Evolutionary conservation across 2,888 invertebrate species (phyloP).

Genomic region (Morpho achilles): DNA sequence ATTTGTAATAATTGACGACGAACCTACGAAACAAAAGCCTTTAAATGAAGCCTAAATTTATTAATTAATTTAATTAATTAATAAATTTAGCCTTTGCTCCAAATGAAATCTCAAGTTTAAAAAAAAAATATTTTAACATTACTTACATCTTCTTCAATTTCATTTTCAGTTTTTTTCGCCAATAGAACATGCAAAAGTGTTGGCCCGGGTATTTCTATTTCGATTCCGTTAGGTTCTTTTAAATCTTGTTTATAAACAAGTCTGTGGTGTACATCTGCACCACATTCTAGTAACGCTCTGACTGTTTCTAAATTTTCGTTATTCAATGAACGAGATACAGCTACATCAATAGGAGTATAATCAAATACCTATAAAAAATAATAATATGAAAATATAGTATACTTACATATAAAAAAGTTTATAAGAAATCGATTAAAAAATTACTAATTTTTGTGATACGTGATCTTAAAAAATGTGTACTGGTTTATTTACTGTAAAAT

Average conservation of each 20-base stretch:
- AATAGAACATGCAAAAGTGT: slow-evolving; percentile 56
- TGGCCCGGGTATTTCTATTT: slow-evolving; percentile 41
- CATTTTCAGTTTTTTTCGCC: slow-evolving; percentile 39
- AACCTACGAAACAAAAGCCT: slow-evolving; percentile 36
- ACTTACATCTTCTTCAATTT: slow-evolving; percentile 45
- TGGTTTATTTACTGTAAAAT: too few species aligned
- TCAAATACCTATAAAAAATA: slow-evolving; percentile 37
- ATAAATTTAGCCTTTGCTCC: too few species aligned
- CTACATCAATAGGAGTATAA: slow-evolving; percentile 53
- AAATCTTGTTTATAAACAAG: slow-evolving; percentile 28
- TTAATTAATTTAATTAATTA: too few species aligned
- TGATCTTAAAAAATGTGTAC: too few species aligned
- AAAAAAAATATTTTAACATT: background rate
- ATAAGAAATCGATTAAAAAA: background rate
- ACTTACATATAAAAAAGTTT: background rate
- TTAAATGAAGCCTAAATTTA: too few species aligned
- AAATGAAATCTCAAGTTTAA: background rate
- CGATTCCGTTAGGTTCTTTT: slow-evolving; percentile 7
- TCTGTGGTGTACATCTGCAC: slow-evolving; percentile 44
- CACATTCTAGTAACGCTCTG: slow-evolving; percentile 46
- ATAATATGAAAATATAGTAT: too few species aligned
- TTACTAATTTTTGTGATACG: background rate
- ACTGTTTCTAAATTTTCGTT: slow-evolving; percentile 45
- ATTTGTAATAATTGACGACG: slow-evolving; percentile 42
- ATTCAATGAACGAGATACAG: slow-evolving; percentile 46